Conservation (phyloP, 2,888 invertebrate genomes). For the Dastarcus helophoroides region DNA sequence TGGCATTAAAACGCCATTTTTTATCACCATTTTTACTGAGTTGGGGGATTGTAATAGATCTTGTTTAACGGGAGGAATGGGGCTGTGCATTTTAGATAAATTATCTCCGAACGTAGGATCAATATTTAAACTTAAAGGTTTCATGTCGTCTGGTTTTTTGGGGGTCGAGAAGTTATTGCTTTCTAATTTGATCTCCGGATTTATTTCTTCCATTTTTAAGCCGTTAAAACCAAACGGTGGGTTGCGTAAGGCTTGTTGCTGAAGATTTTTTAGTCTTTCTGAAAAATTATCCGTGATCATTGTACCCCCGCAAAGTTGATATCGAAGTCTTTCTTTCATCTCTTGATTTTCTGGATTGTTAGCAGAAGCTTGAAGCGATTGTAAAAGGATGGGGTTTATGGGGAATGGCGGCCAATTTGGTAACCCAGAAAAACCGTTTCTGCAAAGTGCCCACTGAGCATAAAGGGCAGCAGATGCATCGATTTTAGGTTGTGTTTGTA, state of each 20-base stretch:
- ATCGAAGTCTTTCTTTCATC: constrained; percentile 53
- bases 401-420: constrained; percentile 45
- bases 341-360: constrained; percentile 48
- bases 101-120: constrained; percentile 23
- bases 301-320: constrained; percentile 60
- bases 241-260: constrained; percentile 17
- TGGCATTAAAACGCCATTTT: constrained; percentile 81
- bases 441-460: constrained; percentile 51
- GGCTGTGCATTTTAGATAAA: constrained; percentile 31
- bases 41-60: constrained; percentile 45
- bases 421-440: constrained; percentile 37
- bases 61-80: constrained; percentile 38
- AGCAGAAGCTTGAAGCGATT: constrained; percentile 42
- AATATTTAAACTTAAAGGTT: constrained; percentile 38
- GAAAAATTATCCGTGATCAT: constrained; percentile 41
- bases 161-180: constrained; percentile 14
- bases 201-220: constrained; percentile 20
- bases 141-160: constrained; percentile 39
- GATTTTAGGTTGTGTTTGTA: constrained; percentile 51
- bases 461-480: constrained; percentile 50
- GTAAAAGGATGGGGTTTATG: constrained; percentile 53
- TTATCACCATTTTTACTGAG: constrained; percentile 79
- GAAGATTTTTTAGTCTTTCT: constrained; percentile 22
- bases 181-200: constrained; percentile 16
- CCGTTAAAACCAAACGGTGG: constrained; percentile 18